phyloP scores from a whole-genome alignment of 2,113 vertebrate species.

The Sterrhoptilus dennistouni region DNA sequence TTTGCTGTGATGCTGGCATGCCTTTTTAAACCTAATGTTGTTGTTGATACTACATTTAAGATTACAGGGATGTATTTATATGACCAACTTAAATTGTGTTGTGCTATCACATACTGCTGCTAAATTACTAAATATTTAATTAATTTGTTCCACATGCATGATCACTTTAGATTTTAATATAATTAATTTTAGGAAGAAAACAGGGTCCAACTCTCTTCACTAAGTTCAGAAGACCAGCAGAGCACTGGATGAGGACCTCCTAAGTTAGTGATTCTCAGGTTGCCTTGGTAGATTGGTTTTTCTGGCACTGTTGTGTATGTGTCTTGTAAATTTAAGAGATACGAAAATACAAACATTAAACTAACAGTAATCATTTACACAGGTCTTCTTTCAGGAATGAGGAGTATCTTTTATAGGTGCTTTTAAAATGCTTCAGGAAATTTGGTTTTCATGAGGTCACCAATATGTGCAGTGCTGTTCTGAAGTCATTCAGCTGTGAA shows the following conservation, averaged over 20 bases:
- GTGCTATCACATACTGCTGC: background rate
- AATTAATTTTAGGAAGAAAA: background rate
- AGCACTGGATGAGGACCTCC: background rate
- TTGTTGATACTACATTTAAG: background rate
- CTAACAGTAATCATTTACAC: rapidly evolving
- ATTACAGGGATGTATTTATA: background rate
- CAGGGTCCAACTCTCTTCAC: background rate
- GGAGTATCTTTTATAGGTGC: background rate
- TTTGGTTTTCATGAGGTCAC: background rate
- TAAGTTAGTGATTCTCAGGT: background rate
- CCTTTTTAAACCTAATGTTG: background rate
- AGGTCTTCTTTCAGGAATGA: background rate
- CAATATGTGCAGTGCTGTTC: background rate
- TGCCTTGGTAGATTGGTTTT: background rate
- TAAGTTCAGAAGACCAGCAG: background rate
- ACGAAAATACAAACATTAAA: background rate
- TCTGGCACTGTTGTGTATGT: background rate
- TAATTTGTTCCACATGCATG: background rate
- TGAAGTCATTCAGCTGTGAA: background rate
- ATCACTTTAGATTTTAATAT: background rate
- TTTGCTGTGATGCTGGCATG: rapidly evolving
- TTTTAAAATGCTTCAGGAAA: background rate
- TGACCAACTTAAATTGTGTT: background rate
- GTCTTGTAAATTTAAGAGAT: background rate
- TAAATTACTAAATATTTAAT: background rate